Evolutionary conservation across 2,888 invertebrate species (phyloP).

Genomic region (Unio delphinus): DNA sequence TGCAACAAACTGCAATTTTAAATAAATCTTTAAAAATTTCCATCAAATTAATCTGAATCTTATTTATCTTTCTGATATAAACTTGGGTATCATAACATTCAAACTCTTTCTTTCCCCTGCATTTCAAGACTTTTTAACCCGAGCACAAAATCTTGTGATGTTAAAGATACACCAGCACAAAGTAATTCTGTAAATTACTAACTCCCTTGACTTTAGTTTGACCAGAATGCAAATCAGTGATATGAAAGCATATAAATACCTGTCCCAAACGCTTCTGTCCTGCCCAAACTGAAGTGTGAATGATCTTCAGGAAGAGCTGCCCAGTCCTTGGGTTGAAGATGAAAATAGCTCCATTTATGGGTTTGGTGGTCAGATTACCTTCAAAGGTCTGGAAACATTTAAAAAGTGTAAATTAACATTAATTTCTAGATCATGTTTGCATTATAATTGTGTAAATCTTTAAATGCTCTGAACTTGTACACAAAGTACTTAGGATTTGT

Average conservation of each 20-base stretch:
- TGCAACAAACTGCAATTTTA: no score
- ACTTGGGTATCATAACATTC: no score
- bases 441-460: background rate
- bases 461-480: no score
- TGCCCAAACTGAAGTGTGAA: constrained; percentile 99
- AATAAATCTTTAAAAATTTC: no score
- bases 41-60: no score
- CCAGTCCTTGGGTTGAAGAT: constrained; percentile 99
- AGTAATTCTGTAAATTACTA: no score
- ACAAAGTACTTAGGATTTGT: no score
- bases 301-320: constrained; percentile 98
- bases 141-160: no score
- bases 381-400: constrained; percentile 84
- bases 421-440: background rate
- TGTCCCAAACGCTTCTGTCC: constrained; percentile 99
- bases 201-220: background rate
- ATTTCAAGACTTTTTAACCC: no score
- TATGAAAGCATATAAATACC: constrained; percentile 62
- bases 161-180: no score
- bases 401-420: background rate
- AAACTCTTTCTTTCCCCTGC: no score
- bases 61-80: no score
- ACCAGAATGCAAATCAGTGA: background rate
- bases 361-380: constrained; percentile 98
- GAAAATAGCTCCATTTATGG: constrained; percentile 99